These are phyloP conservation scores for Metopia argyrocephala DNA, from an alignment of 2,888 invertebrate genomes.

Conservation along the genomic window DNA sequence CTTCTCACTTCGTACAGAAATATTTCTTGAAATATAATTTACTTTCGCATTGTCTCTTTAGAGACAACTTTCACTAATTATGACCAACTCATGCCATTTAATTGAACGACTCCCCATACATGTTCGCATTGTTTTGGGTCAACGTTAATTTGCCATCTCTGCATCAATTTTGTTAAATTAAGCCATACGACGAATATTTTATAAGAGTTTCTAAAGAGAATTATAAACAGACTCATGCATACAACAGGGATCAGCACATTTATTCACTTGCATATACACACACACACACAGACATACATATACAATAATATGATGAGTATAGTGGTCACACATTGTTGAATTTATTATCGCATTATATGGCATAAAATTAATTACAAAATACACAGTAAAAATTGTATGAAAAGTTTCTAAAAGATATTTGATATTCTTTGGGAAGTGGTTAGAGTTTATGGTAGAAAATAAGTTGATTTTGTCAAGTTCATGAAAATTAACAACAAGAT, in stretches of 20 bases:
- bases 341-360: conserved; percentile 39
- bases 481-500: too few species aligned
- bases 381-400: conserved; percentile 22
- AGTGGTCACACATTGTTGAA: conserved; percentile 54
- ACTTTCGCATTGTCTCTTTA: conserved; percentile 22
- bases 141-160: conserved; percentile 41
- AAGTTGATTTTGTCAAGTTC: too few species aligned
- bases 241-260: too few species aligned
- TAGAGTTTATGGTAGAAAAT: not conserved
- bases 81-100: conserved; percentile 41
- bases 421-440: too few species aligned
- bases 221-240: not conserved
- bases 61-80: conserved; percentile 52
- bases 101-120: conserved; percentile 54
- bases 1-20: not conserved
- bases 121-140: conserved; percentile 27
- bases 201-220: not conserved
- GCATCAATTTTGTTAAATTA: conserved; percentile 23
- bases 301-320: not conserved
- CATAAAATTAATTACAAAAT: conserved; percentile 48
- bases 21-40: not conserved
- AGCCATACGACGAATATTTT: not conserved
- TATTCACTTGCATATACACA: too few species aligned
- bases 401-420: not conserved
- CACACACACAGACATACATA: not conserved